These are phyloP conservation scores for Cremastobaeus sp. DNA, from an alignment of 2,888 invertebrate species.

Conservation along the genomic window DNA sequence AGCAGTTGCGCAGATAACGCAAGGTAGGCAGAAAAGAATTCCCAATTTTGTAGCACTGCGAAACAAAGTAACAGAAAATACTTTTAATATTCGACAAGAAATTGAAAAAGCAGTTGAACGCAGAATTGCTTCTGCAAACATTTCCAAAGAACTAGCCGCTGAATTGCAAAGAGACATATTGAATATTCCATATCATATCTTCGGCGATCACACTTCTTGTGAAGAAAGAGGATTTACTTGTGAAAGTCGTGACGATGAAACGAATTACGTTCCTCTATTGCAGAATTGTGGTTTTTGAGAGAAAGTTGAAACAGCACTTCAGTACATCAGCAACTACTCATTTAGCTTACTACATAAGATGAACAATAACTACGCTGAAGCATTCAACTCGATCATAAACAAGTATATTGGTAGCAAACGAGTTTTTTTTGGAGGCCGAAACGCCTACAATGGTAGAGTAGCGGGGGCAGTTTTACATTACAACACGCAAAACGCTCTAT, in stretches of 20 bases:
- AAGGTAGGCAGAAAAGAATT: not conserved
- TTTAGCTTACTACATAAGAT: not conserved
- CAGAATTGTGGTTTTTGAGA: not conserved
- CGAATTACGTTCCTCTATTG: not conserved
- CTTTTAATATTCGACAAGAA: not conserved
- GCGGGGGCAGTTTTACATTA: not conserved
- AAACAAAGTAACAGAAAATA: not conserved
- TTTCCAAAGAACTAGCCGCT: not conserved
- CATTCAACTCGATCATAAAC: constrained; percentile 22
- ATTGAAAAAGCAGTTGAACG: not conserved
- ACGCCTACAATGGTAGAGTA: not conserved
- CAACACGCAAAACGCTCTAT: not conserved
- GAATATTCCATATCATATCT: not conserved
- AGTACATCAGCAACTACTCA: not conserved
- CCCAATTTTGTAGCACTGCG: not conserved
- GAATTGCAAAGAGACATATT: not conserved
- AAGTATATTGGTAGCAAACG: constrained; percentile 30
- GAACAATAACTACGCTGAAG: constrained; percentile 22
- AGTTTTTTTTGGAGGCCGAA: constrained; percentile 3
- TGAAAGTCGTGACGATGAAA: not conserved
- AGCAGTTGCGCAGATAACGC: not conserved
- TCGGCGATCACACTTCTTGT: not conserved
- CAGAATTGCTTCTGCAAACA: not conserved
- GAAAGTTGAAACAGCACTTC: not conserved
- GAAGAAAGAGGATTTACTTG: too few relatives aligned